A percentile compares a stretch with the other conserved stretches of the same genome.
Conservation (phyloP, 1,140 invertebrate species). For the Goniozus legneri region DNA sequence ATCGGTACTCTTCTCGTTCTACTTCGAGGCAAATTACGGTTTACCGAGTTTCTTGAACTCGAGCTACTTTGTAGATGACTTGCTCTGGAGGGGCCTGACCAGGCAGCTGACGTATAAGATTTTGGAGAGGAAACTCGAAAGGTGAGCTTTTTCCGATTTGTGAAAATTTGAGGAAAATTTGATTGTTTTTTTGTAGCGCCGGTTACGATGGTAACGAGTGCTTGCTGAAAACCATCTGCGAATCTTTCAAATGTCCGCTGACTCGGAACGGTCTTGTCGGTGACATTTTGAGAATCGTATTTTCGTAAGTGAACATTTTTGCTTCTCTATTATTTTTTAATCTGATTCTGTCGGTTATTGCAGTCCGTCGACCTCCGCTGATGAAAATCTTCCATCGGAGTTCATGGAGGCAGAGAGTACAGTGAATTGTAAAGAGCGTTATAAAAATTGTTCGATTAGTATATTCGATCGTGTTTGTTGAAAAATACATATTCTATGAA, state of each 20-base stretch:
- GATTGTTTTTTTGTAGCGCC: conserved; percentile 26
- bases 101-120: conserved; percentile 39
- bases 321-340: too few relatives aligned
- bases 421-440: conserved; percentile 40
- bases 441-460: conserved; percentile 45
- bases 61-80: conserved; percentile 20
- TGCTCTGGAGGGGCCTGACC: conserved; percentile 30
- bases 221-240: conserved; percentile 47
- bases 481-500: background rate
- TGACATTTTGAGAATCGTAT: conserved; percentile 47
- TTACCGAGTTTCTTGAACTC: conserved; percentile 33
- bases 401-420: conserved; percentile 45
- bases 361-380: conserved; percentile 49
- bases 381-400: conserved; percentile 39
- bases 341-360: too few relatives aligned
- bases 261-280: conserved; percentile 45
- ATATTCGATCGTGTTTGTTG: conserved; percentile 37
- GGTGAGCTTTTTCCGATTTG: conserved; percentile 22
- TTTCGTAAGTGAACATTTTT: conserved; percentile 51
- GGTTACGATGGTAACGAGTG: conserved; percentile 44
- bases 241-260: conserved; percentile 41
- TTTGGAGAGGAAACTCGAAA: conserved; percentile 40
- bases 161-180: background rate
- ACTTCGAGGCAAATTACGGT: conserved; percentile 51
- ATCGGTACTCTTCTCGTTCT: conserved; percentile 43